A percentile compares a stretch with the other conserved stretches of the same genome.
phyloP scores from a whole-genome alignment of 1,140 invertebrate genomes.

The Procambarus clarkii region DNA sequence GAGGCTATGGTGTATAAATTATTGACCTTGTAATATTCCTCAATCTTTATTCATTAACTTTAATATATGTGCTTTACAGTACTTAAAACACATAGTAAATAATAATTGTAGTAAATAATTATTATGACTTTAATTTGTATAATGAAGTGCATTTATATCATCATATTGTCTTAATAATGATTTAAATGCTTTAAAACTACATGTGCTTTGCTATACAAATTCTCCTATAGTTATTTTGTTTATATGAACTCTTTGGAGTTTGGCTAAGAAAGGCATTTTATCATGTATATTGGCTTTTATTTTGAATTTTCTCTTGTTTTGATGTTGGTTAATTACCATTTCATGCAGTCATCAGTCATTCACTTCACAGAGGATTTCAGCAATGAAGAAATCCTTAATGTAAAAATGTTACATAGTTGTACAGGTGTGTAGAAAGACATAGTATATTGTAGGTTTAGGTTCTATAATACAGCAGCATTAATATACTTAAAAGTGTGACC shows the following conservation, averaged over 20 bases:
- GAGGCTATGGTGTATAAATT: too few species aligned
- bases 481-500: too few species aligned
- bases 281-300: background rate
- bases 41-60: constrained; percentile 1
- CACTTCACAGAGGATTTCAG: background rate
- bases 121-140: background rate
- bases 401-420: background rate
- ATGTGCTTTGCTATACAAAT: background rate
- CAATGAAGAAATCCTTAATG: background rate
- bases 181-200: background rate
- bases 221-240: background rate
- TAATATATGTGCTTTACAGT: background rate
- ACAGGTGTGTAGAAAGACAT: background rate
- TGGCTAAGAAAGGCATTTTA: background rate
- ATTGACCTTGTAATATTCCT: background rate
- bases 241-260: background rate
- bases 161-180: background rate
- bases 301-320: background rate
- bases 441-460: background rate
- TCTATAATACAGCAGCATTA: background rate
- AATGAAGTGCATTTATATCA: background rate
- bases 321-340: background rate
- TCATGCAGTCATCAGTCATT: background rate
- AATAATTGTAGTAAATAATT: background rate
- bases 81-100: background rate